Evolutionary conservation across 1,140 invertebrate species (phyloP).

Genomic region (Scaptomyza hsui): DNA sequence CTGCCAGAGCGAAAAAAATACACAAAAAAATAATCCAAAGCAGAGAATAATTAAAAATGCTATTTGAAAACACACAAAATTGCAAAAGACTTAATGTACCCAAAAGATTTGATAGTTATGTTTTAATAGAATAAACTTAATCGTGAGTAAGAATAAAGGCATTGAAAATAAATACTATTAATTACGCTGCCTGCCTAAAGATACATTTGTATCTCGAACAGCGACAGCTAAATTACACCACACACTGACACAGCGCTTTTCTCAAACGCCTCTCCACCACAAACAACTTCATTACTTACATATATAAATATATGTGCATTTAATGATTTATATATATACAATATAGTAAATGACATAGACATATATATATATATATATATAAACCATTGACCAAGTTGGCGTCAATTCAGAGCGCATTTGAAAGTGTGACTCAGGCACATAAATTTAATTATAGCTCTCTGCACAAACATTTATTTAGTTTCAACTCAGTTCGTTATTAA

Average conservation of each 20-base stretch:
- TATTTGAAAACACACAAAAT: constrained; percentile 36
- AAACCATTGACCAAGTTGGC: constrained; percentile 70
- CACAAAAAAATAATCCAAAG: constrained; percentile 39
- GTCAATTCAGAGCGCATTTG: constrained; percentile 53
- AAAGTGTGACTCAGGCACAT: constrained; percentile 71
- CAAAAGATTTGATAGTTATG: too few relatives aligned
- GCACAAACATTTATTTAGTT: constrained; percentile 77
- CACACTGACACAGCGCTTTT: constrained; percentile 59
- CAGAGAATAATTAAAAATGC: constrained; percentile 55
- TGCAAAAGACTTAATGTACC: constrained; percentile 6
- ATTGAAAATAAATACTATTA: constrained; percentile 56
- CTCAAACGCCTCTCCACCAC: constrained; percentile 13
- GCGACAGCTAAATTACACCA: constrained; percentile 60
- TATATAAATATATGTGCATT: constrained; percentile 22
- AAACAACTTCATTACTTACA: constrained; percentile 50
- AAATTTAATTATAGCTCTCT: constrained; percentile 77
- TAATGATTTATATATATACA: constrained; percentile 21
- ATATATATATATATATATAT: constrained; percentile 31
- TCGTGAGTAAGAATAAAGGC: not conserved
- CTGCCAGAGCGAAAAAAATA: constrained; percentile 27
- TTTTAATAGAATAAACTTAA: not conserved
- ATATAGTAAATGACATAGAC: constrained; percentile 58
- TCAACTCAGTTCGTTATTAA: constrained; percentile 72
- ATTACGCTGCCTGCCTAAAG: constrained; percentile 42
- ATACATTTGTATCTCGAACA: constrained; percentile 56